Base-by-base conservation (phyloP, 2,888 invertebrate genomes). In the Leptothorax acervorum region DNA sequence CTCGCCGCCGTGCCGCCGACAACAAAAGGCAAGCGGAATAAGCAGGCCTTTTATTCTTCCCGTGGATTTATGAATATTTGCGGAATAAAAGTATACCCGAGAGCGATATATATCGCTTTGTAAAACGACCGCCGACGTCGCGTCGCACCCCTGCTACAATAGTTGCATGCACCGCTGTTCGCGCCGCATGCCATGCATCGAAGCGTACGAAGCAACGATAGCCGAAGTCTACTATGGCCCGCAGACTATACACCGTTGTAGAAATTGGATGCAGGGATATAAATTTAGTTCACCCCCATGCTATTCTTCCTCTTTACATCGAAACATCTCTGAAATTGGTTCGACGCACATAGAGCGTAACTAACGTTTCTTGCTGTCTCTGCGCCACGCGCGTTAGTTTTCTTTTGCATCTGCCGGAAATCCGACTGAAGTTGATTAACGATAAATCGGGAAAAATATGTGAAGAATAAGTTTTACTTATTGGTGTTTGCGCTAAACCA, bases 41-140 rank as follows among this genome's bases (percentile, higher is more conserved):
- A 85, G 63, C 82, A 82, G 85, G 85, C 66, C 71, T 90, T 89
- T 89, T 87, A 86, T 91, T 86, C 86, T 28, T 78, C 42, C 76
- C 23, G 45, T 60, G 78, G 90, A 91, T 88, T 91, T 91, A 90
- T 89, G 87, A 88, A 91, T 89, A 88, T 90, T 91, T 91, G 85
- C 83, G 85, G 85, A 85, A 87, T 87, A 87, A 87, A 90, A 88
- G 86, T 91, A 89, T 90, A 86, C 79, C 89, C 65, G 75, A 82
- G 85, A 86, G 51, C 82, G 70, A 78, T 84, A 76, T 83, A 83
- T 76, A 81, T 76, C 53, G 79, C 82, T 76, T 78, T 66, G 51
- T 62, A 84, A 68, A 85, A 79, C 74, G 79, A 60, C 74, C 79
- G 48, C 74, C 48, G 48, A 79, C 79, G 75, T 76, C 55, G 70